These are phyloP conservation scores for Phymanthus crucifer DNA, from an alignment of 92 coral and sea anemone genomes.

Conservation along the genomic window DNA sequence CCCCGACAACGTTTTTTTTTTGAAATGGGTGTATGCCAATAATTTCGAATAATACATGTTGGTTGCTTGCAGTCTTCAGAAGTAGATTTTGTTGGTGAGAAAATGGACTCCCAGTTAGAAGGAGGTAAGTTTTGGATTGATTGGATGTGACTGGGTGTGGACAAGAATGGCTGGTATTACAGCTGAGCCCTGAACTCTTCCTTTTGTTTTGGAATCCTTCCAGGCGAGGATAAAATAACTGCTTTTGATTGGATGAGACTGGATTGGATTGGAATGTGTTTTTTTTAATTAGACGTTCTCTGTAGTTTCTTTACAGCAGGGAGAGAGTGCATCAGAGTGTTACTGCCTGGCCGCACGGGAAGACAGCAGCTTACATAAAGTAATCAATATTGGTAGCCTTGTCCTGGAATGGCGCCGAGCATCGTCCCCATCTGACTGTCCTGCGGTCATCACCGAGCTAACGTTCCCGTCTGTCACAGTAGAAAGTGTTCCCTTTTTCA, in stretches of 20 bases:
- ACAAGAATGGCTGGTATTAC: too few species aligned
- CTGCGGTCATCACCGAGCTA: slow-evolving; percentile 87
- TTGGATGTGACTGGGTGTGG: background rate
- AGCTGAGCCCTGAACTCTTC: too few species aligned
- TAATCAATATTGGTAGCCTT: slow-evolving; percentile 83
- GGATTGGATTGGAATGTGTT: too few species aligned
- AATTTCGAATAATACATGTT: background rate
- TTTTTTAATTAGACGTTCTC: background rate
- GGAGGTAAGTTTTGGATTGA: slow-evolving; percentile 57
- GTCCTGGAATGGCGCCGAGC: slow-evolving; percentile 88
- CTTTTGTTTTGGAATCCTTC: too few species aligned
- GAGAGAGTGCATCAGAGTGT: slow-evolving; percentile 98
- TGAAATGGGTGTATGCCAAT: background rate
- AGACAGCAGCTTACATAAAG: slow-evolving; percentile 68
- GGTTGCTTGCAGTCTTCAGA: slow-evolving; percentile 76
- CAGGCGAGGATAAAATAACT: too few species aligned
- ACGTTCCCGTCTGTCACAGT: slow-evolving; percentile 92
- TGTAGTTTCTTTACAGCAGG: slow-evolving; percentile 88
- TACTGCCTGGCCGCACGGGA: slow-evolving; percentile 85
- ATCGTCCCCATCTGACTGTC: slow-evolving; percentile 67
- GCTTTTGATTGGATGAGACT: too few species aligned
- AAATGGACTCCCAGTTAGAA: slow-evolving; percentile 80
- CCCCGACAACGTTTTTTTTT: background rate
- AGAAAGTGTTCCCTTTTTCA: slow-evolving; percentile 87
- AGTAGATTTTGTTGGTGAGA: slow-evolving; percentile 74